Evolutionary conservation across 2,797 vertebrate genomes (phyloP), one percentile per base, ranked within the genome.

Genomic region (Loriculus beryllinus): DNA sequence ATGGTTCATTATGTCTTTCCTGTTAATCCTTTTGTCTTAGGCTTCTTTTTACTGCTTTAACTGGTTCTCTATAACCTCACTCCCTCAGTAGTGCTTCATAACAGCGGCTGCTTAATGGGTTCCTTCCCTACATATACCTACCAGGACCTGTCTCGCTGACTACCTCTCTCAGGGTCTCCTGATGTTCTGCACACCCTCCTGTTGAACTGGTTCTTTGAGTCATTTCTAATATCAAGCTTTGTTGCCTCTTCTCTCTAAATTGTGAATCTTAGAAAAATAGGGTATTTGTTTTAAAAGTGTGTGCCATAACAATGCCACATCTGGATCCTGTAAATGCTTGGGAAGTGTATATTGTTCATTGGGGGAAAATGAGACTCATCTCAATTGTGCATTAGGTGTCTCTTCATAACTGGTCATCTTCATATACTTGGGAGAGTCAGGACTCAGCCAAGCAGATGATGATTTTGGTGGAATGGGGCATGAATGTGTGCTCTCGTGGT

Each of bases 151-250:
- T 45, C 43, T 52, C 14, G 4, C 68, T n/a, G 39, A 10, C 47
- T 15, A 1, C 43, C n/a, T 71, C n/a, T 59, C 26, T 49, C 48
- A 25, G 49, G 33, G 31, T 60, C 17, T 81, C 51, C 63, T 48
- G 54, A 18, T 80, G 86, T 18, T 49, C 35, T 22, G n/a, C n/a
- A 0, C 35, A 10, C 0, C 0, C 13, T 35, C 47, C 33, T 0
- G 0, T 3, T 28, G 48, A 35, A 15, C 33, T 8, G 45, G 17
- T 42, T 54, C 69, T 60, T 49, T 9, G 49, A 14, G 22, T 42
- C 17, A 3, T 37, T 67, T 77, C 21, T 67, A 39, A 21, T 8
- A 29, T 29, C 21, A 59, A 35, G 57, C 57, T 75, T 71, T 51
- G 20, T 37, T 40, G 17, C 57, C 29, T 49, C 56, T 45, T 77